Evolutionary conservation across 2,888 invertebrate species (phyloP).

Genomic region (Spilosoma lubricipeda): DNA sequence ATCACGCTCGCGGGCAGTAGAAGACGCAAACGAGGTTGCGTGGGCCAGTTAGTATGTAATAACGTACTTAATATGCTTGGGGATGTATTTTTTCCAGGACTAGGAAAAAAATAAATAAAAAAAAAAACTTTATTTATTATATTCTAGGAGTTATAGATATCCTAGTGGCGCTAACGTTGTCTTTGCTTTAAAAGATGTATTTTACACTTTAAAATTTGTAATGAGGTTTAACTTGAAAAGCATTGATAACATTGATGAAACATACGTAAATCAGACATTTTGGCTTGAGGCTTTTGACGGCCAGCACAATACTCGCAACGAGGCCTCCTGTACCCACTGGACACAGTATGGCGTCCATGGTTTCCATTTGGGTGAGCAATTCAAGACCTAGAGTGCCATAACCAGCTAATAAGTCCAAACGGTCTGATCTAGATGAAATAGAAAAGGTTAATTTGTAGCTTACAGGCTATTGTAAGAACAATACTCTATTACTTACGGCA

Average conservation of each 20-base stretch:
- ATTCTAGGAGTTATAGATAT: too few species aligned
- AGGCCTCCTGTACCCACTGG: constrained; percentile 67
- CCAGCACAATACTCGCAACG: constrained; percentile 60
- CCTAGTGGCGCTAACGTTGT: too few species aligned
- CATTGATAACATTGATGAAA: too few species aligned
- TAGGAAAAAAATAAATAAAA: too few species aligned
- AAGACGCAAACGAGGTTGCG: too few species aligned
- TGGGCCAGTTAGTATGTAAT: too few species aligned
- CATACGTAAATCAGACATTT: constrained; percentile 64
- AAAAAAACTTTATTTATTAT: too few species aligned
- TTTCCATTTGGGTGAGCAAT: constrained; percentile 60
- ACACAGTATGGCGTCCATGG: constrained; percentile 64
- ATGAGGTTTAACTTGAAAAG: too few species aligned
- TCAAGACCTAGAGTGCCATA: constrained; percentile 68
- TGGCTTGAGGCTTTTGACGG: constrained; percentile 66
- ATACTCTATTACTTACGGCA: not conserved
- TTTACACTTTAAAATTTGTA: too few species aligned
- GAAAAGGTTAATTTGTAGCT: not conserved
- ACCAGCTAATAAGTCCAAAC: constrained; percentile 63
- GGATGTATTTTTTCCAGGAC: too few species aligned
- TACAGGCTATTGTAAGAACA: not conserved
- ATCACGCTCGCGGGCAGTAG: too few species aligned
- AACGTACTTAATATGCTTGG: not conserved
- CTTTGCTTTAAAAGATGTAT: too few species aligned
- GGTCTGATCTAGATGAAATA: constrained; percentile 53